phyloP scores from a whole-genome alignment of 2,797 vertebrate genomes.

The Platyrinchus mystaceus region DNA sequence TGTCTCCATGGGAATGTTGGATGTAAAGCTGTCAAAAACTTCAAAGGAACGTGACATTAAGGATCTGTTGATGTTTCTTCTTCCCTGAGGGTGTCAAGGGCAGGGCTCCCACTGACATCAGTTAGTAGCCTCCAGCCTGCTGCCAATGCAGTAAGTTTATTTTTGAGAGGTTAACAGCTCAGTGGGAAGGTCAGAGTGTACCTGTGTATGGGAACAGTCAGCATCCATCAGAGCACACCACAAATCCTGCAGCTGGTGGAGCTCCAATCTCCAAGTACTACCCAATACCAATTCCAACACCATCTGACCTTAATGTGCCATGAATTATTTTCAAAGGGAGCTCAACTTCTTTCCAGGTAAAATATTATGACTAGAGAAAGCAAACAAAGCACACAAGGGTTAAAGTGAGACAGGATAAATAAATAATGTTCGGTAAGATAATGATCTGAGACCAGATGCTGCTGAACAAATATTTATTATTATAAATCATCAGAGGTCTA shows the following conservation, averaged over 20 bases:
- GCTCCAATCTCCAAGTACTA: background rate
- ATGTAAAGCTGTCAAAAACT: background rate
- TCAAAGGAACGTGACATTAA: background rate
- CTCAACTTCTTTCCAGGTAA: background rate
- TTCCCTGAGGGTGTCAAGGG: background rate
- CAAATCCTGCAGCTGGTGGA: background rate
- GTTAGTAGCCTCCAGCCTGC: background rate
- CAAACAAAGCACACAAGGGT: slow-evolving; percentile 11
- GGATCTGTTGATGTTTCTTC: background rate
- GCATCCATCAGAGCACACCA: background rate
- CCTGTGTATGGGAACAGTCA: background rate
- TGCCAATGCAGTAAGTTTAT: background rate
- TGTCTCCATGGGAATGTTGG: background rate
- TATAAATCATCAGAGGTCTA: slow-evolving; percentile 49
- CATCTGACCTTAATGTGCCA: background rate
- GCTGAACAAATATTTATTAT: slow-evolving; percentile 62
- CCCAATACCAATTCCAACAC: background rate
- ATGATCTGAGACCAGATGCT: slow-evolving; percentile 55
- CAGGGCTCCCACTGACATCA: background rate
- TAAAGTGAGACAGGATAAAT: slow-evolving; percentile 34
- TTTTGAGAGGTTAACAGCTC: background rate
- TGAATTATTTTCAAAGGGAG: background rate
- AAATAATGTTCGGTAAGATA: slow-evolving; percentile 27
- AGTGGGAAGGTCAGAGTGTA: background rate
- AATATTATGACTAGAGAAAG: background rate